Evolutionary conservation across 1,140 invertebrate genomes (phyloP), one percentile per base, ranked within the genome.

Genomic region (Thrips palmi): DNA sequence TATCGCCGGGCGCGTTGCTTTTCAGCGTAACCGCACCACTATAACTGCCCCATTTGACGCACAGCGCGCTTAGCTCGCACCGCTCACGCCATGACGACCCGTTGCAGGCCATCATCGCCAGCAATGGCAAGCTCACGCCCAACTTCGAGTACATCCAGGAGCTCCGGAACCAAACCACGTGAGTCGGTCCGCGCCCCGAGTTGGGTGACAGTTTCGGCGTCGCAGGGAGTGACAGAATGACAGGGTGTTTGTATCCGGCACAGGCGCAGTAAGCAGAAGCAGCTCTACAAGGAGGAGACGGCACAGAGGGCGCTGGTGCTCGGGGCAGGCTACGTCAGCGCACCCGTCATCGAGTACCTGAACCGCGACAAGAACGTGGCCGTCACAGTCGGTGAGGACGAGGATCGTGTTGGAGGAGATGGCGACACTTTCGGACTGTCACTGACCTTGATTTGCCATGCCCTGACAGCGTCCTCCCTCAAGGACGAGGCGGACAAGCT

Each of bases 91-190:
- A 32, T 32, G 14, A 12, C 18, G 18, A 19, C 32, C 5, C 12
- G 42, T 62, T 61, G 19, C 52, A 84, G 77, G 85, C 92, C 6
- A 88, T 97, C 37, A 98, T 99, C 45, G 83, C 91, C 1, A 93
- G 86, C 45, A 96, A 97, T 54, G 92, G 92, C 32, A 63, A 70
- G 49, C 57, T 99, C 40, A 97, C 93, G 0, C 73, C 86, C 1
- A 80, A 83, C 50, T 97, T 80, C 59, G 76, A 94, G 58, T 99
- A 98, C 49, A 99, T 99, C 49, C 68, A 77, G 46, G 87, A 94
- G 33, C 58, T 99, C 3, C 67, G 93, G 44, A 65, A 59, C 37
- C 50, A 61, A 53, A 56, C 58, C 52, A 41, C 57, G 63, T 53
- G 57, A 48, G 63, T 65, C 52, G 21, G 11, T 2, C n/a, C 35